phyloP scores from a whole-genome alignment of 1,140 invertebrate species.

The Ceratitis capitata region DNA sequence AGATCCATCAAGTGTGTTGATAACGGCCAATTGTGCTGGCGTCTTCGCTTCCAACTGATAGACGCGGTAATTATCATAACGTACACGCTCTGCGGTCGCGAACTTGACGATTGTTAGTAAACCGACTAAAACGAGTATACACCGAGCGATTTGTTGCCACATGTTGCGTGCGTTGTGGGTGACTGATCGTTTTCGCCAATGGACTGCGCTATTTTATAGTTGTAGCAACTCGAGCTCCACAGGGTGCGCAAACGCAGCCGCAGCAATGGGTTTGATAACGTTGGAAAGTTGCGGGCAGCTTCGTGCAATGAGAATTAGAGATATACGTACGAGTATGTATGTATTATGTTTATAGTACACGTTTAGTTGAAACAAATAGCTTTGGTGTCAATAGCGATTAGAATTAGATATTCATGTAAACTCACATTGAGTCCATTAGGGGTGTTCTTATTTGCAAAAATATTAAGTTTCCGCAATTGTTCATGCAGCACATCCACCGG shows the following conservation, averaged over 20 bases:
- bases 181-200: neutral
- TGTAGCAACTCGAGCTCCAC: neutral
- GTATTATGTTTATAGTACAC: too few species aligned
- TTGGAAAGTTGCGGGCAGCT: neutral
- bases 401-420: neutral
- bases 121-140: neutral
- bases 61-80: slow-evolving; percentile 66
- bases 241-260: neutral
- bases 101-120: neutral
- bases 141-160: slow-evolving; percentile 13
- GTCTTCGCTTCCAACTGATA: slow-evolving; percentile 62
- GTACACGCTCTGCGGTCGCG: slow-evolving; percentile 22
- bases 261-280: neutral
- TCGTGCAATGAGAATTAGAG: neutral
- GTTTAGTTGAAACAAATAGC: neutral
- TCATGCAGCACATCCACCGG: too few species aligned
- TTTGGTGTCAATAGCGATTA: slow-evolving; percentile 5
- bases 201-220: neutral
- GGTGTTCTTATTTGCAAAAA: neutral
- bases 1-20: slow-evolving; percentile 45
- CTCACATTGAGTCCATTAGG: neutral
- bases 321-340: neutral
- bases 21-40: slow-evolving; percentile 56
- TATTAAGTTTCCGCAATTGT: too few species aligned
- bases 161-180: neutral